Conservation (phyloP, 35 echinoderm and acorn worm species). For the Eucidaris tribuloides region DNA sequence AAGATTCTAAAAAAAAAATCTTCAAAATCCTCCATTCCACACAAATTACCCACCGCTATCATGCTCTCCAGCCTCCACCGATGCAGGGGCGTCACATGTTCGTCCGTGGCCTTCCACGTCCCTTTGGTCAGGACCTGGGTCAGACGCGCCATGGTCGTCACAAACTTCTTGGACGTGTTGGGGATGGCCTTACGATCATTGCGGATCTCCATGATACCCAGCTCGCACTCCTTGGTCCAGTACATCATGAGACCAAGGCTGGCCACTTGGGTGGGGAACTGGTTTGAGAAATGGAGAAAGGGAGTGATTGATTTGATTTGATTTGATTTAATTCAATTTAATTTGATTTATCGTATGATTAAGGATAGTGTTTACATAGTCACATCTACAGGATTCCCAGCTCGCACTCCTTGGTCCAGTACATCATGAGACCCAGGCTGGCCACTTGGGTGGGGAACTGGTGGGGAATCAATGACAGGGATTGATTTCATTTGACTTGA, state of each 20-base stretch:
- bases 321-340: no score
- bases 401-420: conserved; percentile 98
- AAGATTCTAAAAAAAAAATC: no score
- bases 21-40: no score
- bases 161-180: conserved; percentile 90
- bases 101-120: conserved; percentile 86
- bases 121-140: conserved; percentile 69
- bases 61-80: conserved; percentile 87
- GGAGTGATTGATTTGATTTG: no score
- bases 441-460: conserved; percentile 95
- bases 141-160: conserved; percentile 57
- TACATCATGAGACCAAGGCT: conserved; percentile 73
- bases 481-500: no score
- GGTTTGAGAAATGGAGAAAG: no score
- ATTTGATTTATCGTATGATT: no score
- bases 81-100: conserved; percentile 75
- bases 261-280: conserved; percentile 94
- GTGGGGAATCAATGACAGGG: no score
- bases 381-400: no score
- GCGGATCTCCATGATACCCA: conserved; percentile 88
- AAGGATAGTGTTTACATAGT: no score
- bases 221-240: conserved; percentile 97
- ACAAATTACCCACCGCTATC: conserved; percentile 84
- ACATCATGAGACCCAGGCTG: conserved; percentile 67
- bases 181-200: conserved; percentile 86